A percentile compares a stretch with the other conserved stretches of the same genome.
phyloP scores from a whole-genome alignment of 2,888 invertebrate genomes.

The Caenorhabditis panamensis region DNA sequence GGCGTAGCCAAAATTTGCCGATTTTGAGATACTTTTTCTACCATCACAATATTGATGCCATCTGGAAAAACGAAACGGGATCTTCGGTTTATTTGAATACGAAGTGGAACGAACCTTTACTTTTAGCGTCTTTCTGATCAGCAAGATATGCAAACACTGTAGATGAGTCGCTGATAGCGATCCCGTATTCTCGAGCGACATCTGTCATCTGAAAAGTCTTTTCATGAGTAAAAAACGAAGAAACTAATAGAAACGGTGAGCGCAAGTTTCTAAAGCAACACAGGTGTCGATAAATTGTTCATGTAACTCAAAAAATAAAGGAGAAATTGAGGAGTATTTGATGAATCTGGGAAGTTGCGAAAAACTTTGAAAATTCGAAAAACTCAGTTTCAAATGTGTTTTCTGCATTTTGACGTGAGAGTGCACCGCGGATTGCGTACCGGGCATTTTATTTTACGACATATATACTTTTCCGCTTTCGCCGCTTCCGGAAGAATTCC shows the following conservation, averaged over 20 bases:
- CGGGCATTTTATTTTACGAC: conserved; percentile 31
- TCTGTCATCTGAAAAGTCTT: conserved; percentile 39
- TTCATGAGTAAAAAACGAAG: background rate
- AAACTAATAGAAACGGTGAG: no score
- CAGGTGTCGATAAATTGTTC: no score
- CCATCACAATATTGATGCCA: conserved; percentile 35
- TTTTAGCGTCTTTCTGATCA: background rate
- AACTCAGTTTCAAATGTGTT: conserved; percentile 9
- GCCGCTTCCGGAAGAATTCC: conserved; percentile 6
- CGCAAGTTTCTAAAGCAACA: no score
- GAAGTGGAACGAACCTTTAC: conserved; percentile 2
- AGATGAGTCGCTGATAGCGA: conserved; percentile 53
- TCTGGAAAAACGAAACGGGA: conserved; percentile 4
- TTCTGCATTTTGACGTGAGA: conserved; percentile 25
- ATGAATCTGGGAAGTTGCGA: no score
- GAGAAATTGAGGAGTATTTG: no score
- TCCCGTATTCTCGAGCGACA: conserved; percentile 33
- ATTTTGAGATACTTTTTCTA: conserved; percentile 48
- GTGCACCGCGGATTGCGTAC: conserved; percentile 26
- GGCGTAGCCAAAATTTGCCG: conserved; percentile 34
- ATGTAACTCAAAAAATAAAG: no score
- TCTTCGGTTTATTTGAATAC: background rate
- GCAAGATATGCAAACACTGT: conserved; percentile 48
- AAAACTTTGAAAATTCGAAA: conserved; percentile 19
- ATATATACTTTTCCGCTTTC: conserved; percentile 1